Base-by-base conservation (phyloP, 2,113 vertebrate species). In the Abramis brama region DNA sequence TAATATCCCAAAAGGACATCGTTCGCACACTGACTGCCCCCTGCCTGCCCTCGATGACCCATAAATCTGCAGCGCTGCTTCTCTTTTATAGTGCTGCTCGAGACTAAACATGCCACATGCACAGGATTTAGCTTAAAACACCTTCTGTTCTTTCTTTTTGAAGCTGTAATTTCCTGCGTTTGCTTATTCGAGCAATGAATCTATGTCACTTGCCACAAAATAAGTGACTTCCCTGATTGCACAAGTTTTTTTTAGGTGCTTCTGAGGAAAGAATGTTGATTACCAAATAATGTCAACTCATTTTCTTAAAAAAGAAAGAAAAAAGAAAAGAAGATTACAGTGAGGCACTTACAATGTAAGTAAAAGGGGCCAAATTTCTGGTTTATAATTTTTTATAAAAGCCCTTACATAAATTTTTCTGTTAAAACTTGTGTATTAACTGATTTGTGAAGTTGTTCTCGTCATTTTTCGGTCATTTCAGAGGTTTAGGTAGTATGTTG, bases 11-110 rank as follows among this genome's bases (percentile, higher is more conserved):
- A 47, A 47, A 45, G 39, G 83, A 66, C 80, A 86, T 47, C 68
- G 17, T 82, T 79, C 79, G 77, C 25, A 59, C 68, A 76, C 33
- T 55, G 39, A 30, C 62, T 83, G 77, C 60, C 66, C 60, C 59
- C 50, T 70, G 59, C 50, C 13, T 62, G 77, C 57, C 73, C 43
- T 79, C 74, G n/a, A 74, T 80, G 68, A 19, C 57, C 52, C 59
- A 80, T 86, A 86, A 84, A 88, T 75, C 59, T 70, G 57, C 77
- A 70, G 47, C 27, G 45, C 27, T 81, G 59, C 59, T 64, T 47
- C n/a, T 47, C 39, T 43, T 45, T 66, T 79, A 43, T 60, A 30
- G n/a, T 47, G 15, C n/a, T 70, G 27, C 27, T 70, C 45, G 27
- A 82, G 80, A 82, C 64, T 52, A 82, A 82, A 82, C 80, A 82